Evolutionary conservation across 2,888 invertebrate genomes (phyloP), one percentile per base, ranked within the genome.

Genomic region (Patella depressa): DNA sequence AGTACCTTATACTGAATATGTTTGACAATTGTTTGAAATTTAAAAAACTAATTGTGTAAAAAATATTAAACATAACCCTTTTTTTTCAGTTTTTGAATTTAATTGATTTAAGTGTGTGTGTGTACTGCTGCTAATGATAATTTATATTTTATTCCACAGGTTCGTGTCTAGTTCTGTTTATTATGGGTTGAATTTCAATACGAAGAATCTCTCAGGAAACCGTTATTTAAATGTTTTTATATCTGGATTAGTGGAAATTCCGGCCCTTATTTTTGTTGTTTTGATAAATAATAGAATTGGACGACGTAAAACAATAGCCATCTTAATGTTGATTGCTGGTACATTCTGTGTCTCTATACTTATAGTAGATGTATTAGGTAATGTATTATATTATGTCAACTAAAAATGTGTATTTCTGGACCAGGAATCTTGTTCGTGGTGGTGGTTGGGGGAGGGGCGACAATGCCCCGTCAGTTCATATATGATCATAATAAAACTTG

Each of bases 161-260:
- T 90, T 90, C 85, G 89, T 88, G 0, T 85, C 89, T 75, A 88
- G 90, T 76, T 81, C 86, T 73, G 90, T 90, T 7, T 90, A 90
- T 76, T 90, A 90, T 80, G 90, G 90, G 19, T 83, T 88, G 74
- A 86, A 88, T 53, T 88, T 89, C 71, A 89, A 88, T 76, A 87
- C 88, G 2, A 84, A 85, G 72, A 88, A 88, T 78, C 82, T 90
- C 65, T 84, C 88, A 12, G 90, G 90, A 5, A 80, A 89, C 79
- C 82, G 85, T 11, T 88, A 90, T 80, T 70, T 90, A 55, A 90
- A 90, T 81, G 84, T 89, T 65, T 90, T 90, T 78, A 82, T 89
- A 55, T 88, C 89, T 7, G 90, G 90, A 15, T 77, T 90, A 7
- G 90, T 90, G 5, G 90, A 90, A 81, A 87, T 90, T 71, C 90